phyloP scores from a whole-genome alignment of 2,113 vertebrate genomes.

The Calyptommatus sinebrachiatus region DNA sequence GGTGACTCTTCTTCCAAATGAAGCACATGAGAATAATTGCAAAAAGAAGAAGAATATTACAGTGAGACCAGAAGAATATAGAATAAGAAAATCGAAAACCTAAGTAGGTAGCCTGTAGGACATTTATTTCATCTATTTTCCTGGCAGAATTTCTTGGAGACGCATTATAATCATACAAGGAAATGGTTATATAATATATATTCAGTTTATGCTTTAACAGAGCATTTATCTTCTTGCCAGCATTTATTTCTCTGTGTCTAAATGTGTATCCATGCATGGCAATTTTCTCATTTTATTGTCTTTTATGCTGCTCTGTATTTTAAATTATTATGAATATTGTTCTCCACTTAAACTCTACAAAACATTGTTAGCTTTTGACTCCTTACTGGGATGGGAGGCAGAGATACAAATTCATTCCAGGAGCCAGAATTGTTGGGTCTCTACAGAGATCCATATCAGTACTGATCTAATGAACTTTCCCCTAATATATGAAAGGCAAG shows the following conservation, averaged over 20 bases:
- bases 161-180: not conserved
- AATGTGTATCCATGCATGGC: not conserved
- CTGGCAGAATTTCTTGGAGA: conserved; percentile 21
- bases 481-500: no score
- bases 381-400: conserved; percentile 1
- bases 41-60: not conserved
- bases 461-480: no score
- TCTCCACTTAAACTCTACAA: conserved; percentile 8
- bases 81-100: not conserved
- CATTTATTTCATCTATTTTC: conserved; percentile 12
- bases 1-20: no score
- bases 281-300: conserved; percentile 26
- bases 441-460: not conserved
- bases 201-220: not conserved
- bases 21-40: not conserved
- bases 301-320: conserved; percentile 8
- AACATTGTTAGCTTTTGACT: not conserved
- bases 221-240: conserved; percentile 9
- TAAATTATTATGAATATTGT: not conserved
- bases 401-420: not conserved
- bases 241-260: conserved; percentile 7
- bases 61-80: not conserved
- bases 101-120: not conserved
- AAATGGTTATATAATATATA: conserved; percentile 27
- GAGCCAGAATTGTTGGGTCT: not conserved